These are phyloP conservation scores for Meteorus colon DNA, from an alignment of 2,888 invertebrate species.

Conservation along the genomic window DNA sequence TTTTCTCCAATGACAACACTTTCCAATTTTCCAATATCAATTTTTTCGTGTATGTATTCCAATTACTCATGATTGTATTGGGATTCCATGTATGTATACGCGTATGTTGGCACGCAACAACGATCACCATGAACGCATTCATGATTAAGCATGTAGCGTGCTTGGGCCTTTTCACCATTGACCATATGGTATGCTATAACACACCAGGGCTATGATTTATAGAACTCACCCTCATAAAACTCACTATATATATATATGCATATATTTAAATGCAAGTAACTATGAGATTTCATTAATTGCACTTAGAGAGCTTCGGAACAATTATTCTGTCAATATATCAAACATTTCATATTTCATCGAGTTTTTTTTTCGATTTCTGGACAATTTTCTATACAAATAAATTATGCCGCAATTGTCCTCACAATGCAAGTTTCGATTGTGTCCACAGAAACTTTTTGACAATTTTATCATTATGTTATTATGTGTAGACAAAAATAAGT, in stretches of 20 bases:
- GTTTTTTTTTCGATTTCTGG: too few species aligned
- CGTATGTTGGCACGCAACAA: constrained; percentile 44
- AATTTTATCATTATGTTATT: not conserved
- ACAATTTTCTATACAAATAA: not conserved
- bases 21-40: not conserved
- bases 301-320: not conserved
- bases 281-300: constrained; percentile 15
- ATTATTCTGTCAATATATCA: not conserved
- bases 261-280: not conserved
- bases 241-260: not conserved
- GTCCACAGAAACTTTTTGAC: not conserved
- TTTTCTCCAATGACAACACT: not conserved
- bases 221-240: constrained; percentile 46
- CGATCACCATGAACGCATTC: constrained; percentile 53
- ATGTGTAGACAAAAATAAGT: not conserved
- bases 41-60: constrained; percentile 6
- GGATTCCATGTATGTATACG: constrained; percentile 20
- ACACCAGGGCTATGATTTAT: constrained; percentile 62
- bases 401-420: not conserved
- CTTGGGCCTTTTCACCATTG: constrained; percentile 56
- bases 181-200: constrained; percentile 60
- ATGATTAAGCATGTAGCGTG: constrained; percentile 46
- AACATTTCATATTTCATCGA: not conserved
- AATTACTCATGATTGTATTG: constrained; percentile 20
- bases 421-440: not conserved